Evolutionary conservation across 2,888 invertebrate species (phyloP).

Genomic region (Himalopsyche anomala): DNA sequence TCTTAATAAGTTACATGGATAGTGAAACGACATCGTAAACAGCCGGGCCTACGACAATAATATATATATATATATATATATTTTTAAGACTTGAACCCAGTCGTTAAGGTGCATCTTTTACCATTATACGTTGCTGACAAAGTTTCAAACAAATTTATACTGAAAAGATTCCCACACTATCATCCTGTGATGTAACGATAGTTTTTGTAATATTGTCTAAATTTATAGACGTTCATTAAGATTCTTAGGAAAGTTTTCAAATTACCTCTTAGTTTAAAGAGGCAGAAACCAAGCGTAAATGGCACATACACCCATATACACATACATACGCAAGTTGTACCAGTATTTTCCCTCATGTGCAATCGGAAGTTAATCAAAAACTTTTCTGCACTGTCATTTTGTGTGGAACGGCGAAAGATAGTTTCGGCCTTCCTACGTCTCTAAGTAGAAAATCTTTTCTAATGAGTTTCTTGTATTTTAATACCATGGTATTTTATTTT

Average conservation of each 20-base stretch:
- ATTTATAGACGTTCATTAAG: constrained; percentile 26
- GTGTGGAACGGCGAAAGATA: not conserved
- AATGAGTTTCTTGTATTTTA: not conserved
- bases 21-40: too few relatives aligned
- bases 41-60: too few relatives aligned
- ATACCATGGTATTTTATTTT: not conserved
- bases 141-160: too few relatives aligned
- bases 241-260: constrained; percentile 30
- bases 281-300: constrained; percentile 31
- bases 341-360: constrained; percentile 45
- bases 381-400: constrained; percentile 56
- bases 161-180: not conserved
- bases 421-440: not conserved
- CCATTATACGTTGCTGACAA: too few relatives aligned
- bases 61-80: too few relatives aligned
- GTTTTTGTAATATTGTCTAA: constrained; percentile 5
- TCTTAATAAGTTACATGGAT: too few relatives aligned
- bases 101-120: too few relatives aligned
- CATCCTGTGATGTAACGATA: not conserved
- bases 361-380: constrained; percentile 58
- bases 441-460: not conserved
- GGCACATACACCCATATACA: not conserved
- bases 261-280: constrained; percentile 30
- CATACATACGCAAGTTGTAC: not conserved
- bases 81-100: too few relatives aligned